Percentiles rank a stretch among this genome's conserved stretches.
phyloP scores from a whole-genome alignment of 2,113 vertebrate species.

The Boleophthalmus pectinirostris region DNA sequence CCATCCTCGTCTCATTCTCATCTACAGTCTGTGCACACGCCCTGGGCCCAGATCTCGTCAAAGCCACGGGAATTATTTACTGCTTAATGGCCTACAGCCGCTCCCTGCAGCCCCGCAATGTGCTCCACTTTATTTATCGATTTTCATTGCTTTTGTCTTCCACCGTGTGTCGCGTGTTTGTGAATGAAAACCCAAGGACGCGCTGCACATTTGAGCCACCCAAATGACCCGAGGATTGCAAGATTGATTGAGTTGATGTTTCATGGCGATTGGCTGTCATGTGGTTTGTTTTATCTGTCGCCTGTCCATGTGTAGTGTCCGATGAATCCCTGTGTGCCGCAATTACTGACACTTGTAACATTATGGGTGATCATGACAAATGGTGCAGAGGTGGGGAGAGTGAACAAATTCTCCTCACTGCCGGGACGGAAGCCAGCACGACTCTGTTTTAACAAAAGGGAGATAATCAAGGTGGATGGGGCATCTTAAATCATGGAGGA shows the following conservation, averaged over 20 bases:
- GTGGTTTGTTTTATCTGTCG: background rate
- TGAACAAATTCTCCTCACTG: constrained; percentile 20
- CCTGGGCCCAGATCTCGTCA: constrained; percentile 40
- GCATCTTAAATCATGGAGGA: background rate
- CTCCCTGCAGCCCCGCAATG: constrained; percentile 39
- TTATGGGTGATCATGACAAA: constrained; percentile 6
- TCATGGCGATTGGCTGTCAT: constrained; percentile 54
- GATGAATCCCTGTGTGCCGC: background rate
- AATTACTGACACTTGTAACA: background rate
- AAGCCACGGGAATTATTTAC: constrained; percentile 66
- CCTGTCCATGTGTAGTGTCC: constrained; percentile 11
- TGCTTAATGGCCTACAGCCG: constrained; percentile 63
- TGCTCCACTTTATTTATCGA: constrained; percentile 68
- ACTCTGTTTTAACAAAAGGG: constrained; percentile 1
- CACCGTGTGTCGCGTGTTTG: constrained; percentile 16
- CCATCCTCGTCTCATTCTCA: constrained; percentile 31
- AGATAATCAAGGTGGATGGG: background rate
- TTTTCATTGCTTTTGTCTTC: constrained; percentile 60
- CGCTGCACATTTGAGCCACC: constrained; percentile 29
- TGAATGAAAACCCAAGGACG: constrained; percentile 49
- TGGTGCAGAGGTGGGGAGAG: constrained; percentile 6
- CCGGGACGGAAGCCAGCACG: constrained; percentile 1
- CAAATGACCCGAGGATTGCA: constrained; percentile 44
- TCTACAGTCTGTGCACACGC: constrained; percentile 52
- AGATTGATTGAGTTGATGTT: constrained; percentile 46